Base-by-base conservation (phyloP, 2,113 vertebrate genomes). In the Gallinago jamesoni region DNA sequence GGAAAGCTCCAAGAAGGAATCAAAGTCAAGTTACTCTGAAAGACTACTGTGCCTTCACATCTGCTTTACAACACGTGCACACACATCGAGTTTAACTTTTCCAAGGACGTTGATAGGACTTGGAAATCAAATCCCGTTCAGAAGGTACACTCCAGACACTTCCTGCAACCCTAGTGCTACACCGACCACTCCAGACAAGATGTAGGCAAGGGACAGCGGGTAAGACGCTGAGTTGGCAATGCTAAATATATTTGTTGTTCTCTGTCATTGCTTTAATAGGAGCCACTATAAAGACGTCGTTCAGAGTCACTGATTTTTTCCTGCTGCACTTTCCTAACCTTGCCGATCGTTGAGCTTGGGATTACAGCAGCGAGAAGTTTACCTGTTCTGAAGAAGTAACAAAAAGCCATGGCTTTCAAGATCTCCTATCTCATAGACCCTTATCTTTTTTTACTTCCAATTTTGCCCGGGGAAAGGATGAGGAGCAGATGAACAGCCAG, bases 361-460 rank as follows among this genome's bases (percentile, higher is more conserved):
- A 89, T 87, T 86, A 83, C 13, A 94, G 76, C 64, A 87, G 55
- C 6, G 62, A 93, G 70, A 12, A 57, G 57, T 90, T 95, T 95
- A 45, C 89, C 88, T 90, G 67, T 70, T 92, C 72, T 94, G 79
- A 91, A 95, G 78, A 28, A 92, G 85, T 33, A 87, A 90, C 87
- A 96, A 94, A 93, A 77, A 16, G 67, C 63, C 60, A 1, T 0
- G 67, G 59, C 85, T 90, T 94, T 94, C 92, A 91, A 91, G 87
- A 84, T 69, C 70, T 83, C 78, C 94, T 94, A 84, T 94, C 93
- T 79, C 57, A 41, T 1, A 83, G 85, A 87, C 79, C 37, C 84
- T 95, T 94, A 84, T 91, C 76, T 94, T 75, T 95, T 95, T 47
- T 37, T 56, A 60, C 37, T 76, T 85, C 86, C 87, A 84, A 3